phyloP scores from a whole-genome alignment of 35 echinoderm and acorn worm species.

The Anneissia japonica region DNA sequence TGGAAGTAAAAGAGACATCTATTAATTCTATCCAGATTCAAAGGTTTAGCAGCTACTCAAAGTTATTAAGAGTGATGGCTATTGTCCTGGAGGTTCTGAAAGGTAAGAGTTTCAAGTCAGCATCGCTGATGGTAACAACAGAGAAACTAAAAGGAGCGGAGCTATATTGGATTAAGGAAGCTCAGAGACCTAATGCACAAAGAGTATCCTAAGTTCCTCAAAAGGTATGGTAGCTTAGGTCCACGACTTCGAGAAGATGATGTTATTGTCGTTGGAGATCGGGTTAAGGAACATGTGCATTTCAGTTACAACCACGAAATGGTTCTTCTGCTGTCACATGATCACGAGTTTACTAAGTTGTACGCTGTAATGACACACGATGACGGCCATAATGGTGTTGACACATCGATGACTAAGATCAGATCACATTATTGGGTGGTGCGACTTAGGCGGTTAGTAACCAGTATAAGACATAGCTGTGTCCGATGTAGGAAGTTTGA shows the following conservation, averaged over 20 bases:
- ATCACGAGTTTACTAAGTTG: background rate
- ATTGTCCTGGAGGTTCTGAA: constrained; percentile 11
- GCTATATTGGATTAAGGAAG: constrained; percentile 28
- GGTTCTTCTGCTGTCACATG: background rate
- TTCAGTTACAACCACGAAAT: constrained; percentile 35
- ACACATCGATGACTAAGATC: background rate
- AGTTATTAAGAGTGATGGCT: constrained; percentile 20
- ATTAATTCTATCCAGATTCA: constrained; percentile 16
- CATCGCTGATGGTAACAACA: background rate
- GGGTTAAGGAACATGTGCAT: constrained; percentile 24
- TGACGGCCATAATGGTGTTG: background rate
- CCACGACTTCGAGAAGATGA: constrained; percentile 22
- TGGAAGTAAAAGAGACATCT: constrained; percentile 8
- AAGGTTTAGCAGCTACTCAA: constrained; percentile 23
- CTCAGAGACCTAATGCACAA: constrained; percentile 12
- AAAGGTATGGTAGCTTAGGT: constrained; percentile 7
- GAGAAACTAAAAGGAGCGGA: constrained; percentile 15
- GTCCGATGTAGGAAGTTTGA: background rate
- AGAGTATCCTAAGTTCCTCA: background rate
- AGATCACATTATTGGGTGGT: background rate
- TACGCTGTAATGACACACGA: background rate
- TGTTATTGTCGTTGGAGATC: constrained; percentile 32
- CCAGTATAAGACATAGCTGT: background rate
- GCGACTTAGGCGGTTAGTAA: background rate
- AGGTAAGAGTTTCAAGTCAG: background rate